phyloP scores from a whole-genome alignment of 2,797 vertebrate genomes.

The Oreochromis mossambicus region DNA sequence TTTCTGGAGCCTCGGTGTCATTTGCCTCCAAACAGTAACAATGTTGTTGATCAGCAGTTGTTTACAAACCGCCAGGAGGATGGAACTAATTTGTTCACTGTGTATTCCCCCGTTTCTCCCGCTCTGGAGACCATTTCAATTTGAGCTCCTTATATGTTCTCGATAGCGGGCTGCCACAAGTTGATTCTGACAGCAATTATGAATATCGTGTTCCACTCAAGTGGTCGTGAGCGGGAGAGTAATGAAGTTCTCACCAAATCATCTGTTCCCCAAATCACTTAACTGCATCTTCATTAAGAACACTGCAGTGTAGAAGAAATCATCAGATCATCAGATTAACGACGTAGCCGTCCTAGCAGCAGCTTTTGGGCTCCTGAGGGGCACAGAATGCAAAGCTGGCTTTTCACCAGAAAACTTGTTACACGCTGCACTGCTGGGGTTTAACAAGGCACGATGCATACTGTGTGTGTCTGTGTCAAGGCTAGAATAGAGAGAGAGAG shows the following conservation, averaged over 20 bases:
- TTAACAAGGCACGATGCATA: neutral
- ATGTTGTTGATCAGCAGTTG: conserved; percentile 62
- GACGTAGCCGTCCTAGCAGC: neutral
- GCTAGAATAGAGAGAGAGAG: neutral
- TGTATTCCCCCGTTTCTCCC: conserved; percentile 20
- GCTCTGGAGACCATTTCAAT: conserved; percentile 44
- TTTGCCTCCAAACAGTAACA: conserved; percentile 46
- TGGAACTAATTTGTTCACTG: conserved; percentile 60
- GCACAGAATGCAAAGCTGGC: neutral
- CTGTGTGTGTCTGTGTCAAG: neutral
- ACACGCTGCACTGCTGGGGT: neutral
- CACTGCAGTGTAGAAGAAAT: conserved; percentile 18
- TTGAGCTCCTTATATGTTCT: conserved; percentile 32
- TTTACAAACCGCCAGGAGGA: conserved; percentile 61
- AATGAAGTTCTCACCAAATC: conserved; percentile 63
- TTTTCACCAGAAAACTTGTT: neutral
- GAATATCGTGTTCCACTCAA: conserved; percentile 59
- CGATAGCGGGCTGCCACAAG: conserved; percentile 20
- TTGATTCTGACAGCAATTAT: conserved; percentile 67
- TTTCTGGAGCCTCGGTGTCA: conserved; percentile 29
- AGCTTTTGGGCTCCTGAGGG: neutral
- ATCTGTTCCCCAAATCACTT: conserved; percentile 56
- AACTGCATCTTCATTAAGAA: conserved; percentile 55
- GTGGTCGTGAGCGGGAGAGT: conserved; percentile 40
- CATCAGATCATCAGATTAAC: neutral